These are phyloP conservation scores for Channa argus DNA, from an alignment of 2,113 vertebrate genomes.

Conservation along the genomic window DNA sequence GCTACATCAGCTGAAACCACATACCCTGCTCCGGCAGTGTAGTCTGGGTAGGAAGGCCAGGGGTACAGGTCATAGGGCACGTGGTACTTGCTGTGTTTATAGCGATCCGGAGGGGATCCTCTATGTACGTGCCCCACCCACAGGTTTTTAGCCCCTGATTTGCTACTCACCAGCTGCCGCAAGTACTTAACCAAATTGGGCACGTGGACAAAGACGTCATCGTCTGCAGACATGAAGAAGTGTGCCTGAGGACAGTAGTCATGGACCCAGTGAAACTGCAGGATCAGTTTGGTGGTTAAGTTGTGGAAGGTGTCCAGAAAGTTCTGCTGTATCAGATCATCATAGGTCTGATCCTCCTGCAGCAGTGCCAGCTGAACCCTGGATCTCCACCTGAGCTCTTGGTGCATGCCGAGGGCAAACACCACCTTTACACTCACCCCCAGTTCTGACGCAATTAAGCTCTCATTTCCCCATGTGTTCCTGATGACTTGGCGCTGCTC, in stretches of 20 bases:
- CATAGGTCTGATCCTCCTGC: slow-evolving; percentile 82
- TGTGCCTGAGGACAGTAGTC: slow-evolving; percentile 88
- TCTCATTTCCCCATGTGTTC: slow-evolving; percentile 92
- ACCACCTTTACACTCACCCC: slow-evolving; percentile 87
- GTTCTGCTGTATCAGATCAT: slow-evolving; percentile 92
- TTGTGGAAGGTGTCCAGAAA: slow-evolving; percentile 95
- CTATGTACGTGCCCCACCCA: slow-evolving; percentile 94
- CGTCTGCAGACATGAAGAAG: slow-evolving; percentile 96
- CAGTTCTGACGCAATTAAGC: slow-evolving; percentile 78
- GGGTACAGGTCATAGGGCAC: slow-evolving; percentile 91
- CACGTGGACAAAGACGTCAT: slow-evolving; percentile 94
- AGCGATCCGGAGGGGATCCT: slow-evolving; percentile 88
- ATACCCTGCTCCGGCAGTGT: slow-evolving; percentile 92
- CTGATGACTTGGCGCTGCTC: slow-evolving; percentile 87
- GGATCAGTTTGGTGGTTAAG: slow-evolving; percentile 90
- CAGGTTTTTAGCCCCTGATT: slow-evolving; percentile 82
- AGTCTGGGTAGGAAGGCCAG: slow-evolving; percentile 93
- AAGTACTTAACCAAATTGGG: slow-evolving; percentile 92
- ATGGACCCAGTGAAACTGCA: slow-evolving; percentile 93
- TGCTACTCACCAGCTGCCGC: slow-evolving; percentile 76
- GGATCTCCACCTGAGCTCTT: slow-evolving; percentile 30
- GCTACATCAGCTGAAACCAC: slow-evolving; percentile 91
- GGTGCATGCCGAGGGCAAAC: slow-evolving; percentile 87
- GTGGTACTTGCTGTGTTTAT: slow-evolving; percentile 91
- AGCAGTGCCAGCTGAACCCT: slow-evolving; percentile 78